These are phyloP conservation scores for Typhlomys cinereus DNA, from an alignment of 2,113 vertebrate genomes.

Conservation along the genomic window DNA sequence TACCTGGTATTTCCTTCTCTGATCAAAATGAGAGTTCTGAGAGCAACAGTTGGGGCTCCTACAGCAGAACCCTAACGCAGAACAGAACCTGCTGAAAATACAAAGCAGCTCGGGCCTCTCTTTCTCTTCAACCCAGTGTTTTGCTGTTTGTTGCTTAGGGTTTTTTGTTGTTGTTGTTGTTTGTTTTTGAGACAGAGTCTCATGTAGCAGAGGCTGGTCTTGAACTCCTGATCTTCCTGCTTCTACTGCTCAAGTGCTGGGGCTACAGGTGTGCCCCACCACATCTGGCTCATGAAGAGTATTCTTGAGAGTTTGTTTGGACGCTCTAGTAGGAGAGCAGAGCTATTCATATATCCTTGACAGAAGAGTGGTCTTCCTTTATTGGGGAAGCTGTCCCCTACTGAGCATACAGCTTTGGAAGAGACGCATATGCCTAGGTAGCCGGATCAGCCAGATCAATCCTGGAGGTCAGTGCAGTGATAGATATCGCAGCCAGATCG, in stretches of 20 bases:
- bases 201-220: not conserved
- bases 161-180: not conserved
- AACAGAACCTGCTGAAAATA: not conserved
- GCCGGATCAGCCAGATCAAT: no score
- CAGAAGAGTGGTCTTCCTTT: no score
- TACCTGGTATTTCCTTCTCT: not conserved
- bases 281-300: not conserved
- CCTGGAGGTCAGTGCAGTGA: no score
- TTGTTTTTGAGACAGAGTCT: not conserved
- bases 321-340: no score
- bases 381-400: no score
- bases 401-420: no score
- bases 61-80: fast-evolving
- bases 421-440: no score
- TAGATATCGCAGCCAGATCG: no score
- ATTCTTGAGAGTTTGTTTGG: no score
- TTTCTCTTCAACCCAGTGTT: no score
- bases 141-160: not conserved
- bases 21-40: not conserved
- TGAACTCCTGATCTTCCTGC: not conserved
- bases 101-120: not conserved
- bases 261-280: not conserved
- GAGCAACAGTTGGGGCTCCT: not conserved
- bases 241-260: not conserved
- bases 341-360: no score